Evolutionary conservation across 37 sponge, comb jelly and placozoan species (phyloP), one percentile per base, ranked within the genome.

Genomic region (Beroe forskalii): DNA sequence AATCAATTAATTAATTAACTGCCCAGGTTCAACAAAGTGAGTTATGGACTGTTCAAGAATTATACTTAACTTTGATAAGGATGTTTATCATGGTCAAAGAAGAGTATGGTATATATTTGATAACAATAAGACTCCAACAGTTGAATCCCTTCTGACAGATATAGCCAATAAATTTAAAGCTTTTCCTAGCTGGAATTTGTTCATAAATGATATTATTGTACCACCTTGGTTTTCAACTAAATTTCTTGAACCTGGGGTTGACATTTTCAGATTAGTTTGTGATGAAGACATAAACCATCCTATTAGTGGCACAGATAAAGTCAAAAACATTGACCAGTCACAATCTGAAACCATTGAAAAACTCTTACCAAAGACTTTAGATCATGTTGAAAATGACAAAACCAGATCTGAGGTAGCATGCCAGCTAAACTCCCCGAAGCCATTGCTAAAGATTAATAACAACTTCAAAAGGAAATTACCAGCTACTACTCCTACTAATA

Each of bases 91-190:
- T 36, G 39, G 32, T 9, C 33, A 69, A 36, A 69, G 38, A 33
- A 2, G 72, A 36, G 72, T 69, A 36, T 69, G 72, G 72, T 69
- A 36, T 36, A 35, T 69, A 2, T 32, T 69, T 69, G 72, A 69
- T 17, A 32, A 36, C 38, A 19, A 4, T 17, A 32, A 14, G 19
- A 69, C 72, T 14, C 72, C 39, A 14, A 32, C 32, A 32, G 38
- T 69, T 32, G 32, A 33, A 69, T 33, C 27, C 14, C 19, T 69
- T 9, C 12, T 69, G 32, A 14, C 36, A 35, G 72, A 69, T 69
- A 33, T 69, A 33, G 36, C 32, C 4, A 69, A 69, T 6, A 31
- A 69, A 12, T 33, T 69, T 17, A 69, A 69, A 69, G 28, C 33
- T 33, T 33, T 17, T 35, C 6, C 12, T 2, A 32, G 39, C 4